Evolutionary conservation across 2,888 invertebrate genomes (phyloP).

Genomic region (Nemapogon koenigi): DNA sequence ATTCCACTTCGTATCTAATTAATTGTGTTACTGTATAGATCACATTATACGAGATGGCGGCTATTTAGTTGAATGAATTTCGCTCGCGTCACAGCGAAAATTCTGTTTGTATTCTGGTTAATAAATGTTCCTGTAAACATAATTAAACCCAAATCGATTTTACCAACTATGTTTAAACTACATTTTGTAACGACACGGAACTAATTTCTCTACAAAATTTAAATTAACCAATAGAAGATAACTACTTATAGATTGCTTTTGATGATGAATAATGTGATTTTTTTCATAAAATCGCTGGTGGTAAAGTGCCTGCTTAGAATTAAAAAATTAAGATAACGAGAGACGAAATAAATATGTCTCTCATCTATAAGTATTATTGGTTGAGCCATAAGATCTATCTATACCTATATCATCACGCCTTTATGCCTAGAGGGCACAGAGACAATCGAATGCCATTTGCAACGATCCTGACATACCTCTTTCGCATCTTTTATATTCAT

Average conservation of each 20-base stretch:
- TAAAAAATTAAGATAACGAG: too few species aligned
- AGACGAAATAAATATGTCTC: too few species aligned
- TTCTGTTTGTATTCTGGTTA: constrained; percentile 34
- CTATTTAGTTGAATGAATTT: constrained; percentile 50
- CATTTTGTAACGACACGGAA: neutral
- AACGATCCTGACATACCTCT: too few species aligned
- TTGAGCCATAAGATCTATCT: too few species aligned
- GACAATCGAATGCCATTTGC: too few species aligned
- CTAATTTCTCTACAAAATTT: neutral
- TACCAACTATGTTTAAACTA: neutral
- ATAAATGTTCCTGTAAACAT: constrained; percentile 26
- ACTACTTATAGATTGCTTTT: neutral
- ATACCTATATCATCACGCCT: too few species aligned
- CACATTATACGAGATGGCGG: constrained; percentile 45
- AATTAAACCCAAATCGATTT: constrained; percentile 27
- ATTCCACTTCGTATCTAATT: constrained; percentile 38
- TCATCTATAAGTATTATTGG: too few species aligned
- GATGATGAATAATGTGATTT: neutral
- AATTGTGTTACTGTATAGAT: constrained; percentile 48
- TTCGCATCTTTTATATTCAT: too few species aligned
- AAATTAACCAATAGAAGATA: neutral
- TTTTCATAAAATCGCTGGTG: neutral
- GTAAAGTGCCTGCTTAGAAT: too few species aligned
- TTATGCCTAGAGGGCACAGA: too few species aligned
- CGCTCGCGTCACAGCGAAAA: constrained; percentile 37